Evolutionary conservation across 2,797 vertebrate genomes (phyloP), one percentile per base, ranked within the genome.

Genomic region (Takifugu ocellatus): DNA sequence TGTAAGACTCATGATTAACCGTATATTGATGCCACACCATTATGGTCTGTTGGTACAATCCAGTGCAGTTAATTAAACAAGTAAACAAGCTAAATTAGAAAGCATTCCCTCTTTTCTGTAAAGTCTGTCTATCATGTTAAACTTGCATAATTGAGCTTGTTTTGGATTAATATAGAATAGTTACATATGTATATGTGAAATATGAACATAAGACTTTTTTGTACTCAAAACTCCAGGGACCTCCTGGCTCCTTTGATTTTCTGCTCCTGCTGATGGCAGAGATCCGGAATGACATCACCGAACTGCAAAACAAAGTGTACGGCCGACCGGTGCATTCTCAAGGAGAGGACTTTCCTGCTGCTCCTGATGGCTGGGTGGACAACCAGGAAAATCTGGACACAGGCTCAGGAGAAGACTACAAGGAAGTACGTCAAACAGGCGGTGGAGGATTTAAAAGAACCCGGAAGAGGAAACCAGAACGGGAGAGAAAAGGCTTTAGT

Each of bases 241-340:
- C 94, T 1, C 97, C 96, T 0, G 96, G 96, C 61, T 99, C 96
- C 50, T 98, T 98, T 25, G 96, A 98, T 69, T 98, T 98, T 89
- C 89, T 99, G 31, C 84, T 99, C 14, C 89, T 99, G 43, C 89
- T 99, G 82, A 93, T 99, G 95, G 96, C 96, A 1, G 96, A 99
- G 79, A 94, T 99, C 79, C 94, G 94, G 61, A 95, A 96, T 0
- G 96, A 98, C 82, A 99, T 98, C 0, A 85, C 92, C 0, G 95
- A 97, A 66, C 91, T 98, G 57, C 94, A 98, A 82, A 93, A 87
- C 57, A 92, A 92, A 79, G 93, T 97, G 55, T 95, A 95, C 21
- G 93, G 93, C 6, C 92, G 85, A 15, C 75, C 87, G 5, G 77
- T 90, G 70, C 90, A 86, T 58, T 91, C 92, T 14, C 90, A 91